These are phyloP conservation scores for Hetaerina americana DNA, from an alignment of 1,140 invertebrate genomes.

Conservation along the genomic window DNA sequence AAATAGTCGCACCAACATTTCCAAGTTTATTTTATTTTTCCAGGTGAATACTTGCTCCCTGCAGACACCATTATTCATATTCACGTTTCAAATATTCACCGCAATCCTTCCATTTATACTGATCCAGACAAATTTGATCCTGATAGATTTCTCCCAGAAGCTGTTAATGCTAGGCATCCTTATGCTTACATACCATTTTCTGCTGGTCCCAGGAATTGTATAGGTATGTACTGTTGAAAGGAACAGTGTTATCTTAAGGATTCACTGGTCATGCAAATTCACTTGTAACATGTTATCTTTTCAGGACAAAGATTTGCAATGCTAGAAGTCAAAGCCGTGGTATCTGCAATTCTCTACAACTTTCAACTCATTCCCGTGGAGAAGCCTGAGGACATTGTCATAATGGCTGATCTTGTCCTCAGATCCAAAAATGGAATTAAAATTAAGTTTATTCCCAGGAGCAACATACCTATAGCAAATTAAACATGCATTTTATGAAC, in stretches of 20 bases:
- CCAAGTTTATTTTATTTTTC: too few relatives aligned
- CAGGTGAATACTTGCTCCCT: slow-evolving; percentile 44
- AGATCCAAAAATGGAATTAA: slow-evolving; percentile 39
- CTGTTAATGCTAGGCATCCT: slow-evolving; percentile 32
- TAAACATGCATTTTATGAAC: too few relatives aligned
- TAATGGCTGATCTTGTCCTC: slow-evolving; percentile 70
- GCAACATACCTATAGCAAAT: too few relatives aligned
- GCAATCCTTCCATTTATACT: slow-evolving; percentile 51
- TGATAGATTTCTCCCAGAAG: slow-evolving; percentile 53
- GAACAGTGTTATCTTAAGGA: too few relatives aligned
- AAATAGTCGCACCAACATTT: too few relatives aligned
- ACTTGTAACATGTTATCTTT: too few relatives aligned
- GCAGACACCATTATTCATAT: slow-evolving; percentile 50
- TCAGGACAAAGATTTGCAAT: slow-evolving; percentile 75
- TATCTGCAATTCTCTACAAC: slow-evolving; percentile 73
- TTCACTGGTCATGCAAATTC: too few relatives aligned
- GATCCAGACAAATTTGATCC: slow-evolving; percentile 63
- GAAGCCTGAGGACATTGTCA: slow-evolving; percentile 52
- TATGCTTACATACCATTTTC: slow-evolving; percentile 57
- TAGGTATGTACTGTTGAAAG: too few relatives aligned
- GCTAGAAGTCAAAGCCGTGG: slow-evolving; percentile 72
- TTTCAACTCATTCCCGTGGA: slow-evolving; percentile 56
- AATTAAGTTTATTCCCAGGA: not conserved
- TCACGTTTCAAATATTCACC: slow-evolving; percentile 47
- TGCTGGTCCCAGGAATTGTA: slow-evolving; percentile 60